These are phyloP conservation scores for Manacus vitellinus DNA, from an alignment of 2,113 vertebrate species.

Conservation along the genomic window DNA sequence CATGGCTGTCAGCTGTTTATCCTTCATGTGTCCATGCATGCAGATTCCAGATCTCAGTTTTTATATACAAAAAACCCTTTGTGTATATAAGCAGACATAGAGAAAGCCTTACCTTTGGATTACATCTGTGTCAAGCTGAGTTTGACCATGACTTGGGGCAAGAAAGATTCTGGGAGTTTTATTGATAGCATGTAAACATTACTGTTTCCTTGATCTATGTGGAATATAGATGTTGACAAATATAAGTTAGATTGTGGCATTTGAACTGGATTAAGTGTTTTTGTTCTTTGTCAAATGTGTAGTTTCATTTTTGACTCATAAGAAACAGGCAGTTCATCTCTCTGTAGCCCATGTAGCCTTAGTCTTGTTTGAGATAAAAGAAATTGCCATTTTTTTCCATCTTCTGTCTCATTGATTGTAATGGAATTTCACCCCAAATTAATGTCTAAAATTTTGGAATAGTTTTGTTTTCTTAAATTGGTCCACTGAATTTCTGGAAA, in stretches of 20 bases:
- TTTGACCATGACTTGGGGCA: neutral
- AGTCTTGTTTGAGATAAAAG: neutral
- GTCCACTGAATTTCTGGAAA: constrained; percentile 24
- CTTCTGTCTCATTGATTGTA: neutral
- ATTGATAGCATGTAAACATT: neutral
- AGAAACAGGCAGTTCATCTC: neutral
- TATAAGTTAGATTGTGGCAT: neutral
- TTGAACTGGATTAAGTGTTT: neutral
- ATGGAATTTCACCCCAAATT: neutral
- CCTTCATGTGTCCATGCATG: neutral
- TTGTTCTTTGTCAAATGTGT: neutral
- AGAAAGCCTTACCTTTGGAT: neutral
- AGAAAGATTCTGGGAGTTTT: neutral
- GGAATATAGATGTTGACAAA: neutral
- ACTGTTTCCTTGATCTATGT: neutral
- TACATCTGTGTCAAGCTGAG: neutral
- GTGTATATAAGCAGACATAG: neutral
- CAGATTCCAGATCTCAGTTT: neutral
- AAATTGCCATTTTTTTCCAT: neutral
- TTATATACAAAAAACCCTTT: neutral
- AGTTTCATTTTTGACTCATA: neutral
- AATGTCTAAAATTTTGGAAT: neutral
- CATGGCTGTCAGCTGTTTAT: neutral
- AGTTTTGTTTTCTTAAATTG: constrained; percentile 7
- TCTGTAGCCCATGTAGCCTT: neutral